A percentile compares a stretch with the other conserved stretches of the same genome.
phyloP scores from a whole-genome alignment of 1,140 invertebrate genomes.

The Chlorops oryzae region DNA sequence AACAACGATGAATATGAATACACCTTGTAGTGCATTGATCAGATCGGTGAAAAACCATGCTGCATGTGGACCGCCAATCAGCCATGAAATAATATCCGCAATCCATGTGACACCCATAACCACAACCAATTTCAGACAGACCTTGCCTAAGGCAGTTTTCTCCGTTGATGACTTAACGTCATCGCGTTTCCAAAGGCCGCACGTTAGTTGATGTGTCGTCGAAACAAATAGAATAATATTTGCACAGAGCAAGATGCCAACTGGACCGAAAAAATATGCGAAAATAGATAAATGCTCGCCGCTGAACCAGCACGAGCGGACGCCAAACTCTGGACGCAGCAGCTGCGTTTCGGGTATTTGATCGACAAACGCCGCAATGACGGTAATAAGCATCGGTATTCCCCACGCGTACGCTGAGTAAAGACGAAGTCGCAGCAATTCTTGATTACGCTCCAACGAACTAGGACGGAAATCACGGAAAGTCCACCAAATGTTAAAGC shows the following conservation, averaged over 20 bases:
- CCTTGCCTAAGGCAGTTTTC: constrained; percentile 67
- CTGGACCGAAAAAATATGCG: constrained; percentile 75
- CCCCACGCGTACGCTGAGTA: constrained; percentile 79
- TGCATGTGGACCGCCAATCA: constrained; percentile 67
- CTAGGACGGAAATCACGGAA: constrained; percentile 79
- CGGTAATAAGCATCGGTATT: constrained; percentile 65
- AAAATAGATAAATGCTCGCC: constrained; percentile 68
- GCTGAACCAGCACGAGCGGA: constrained; percentile 72
- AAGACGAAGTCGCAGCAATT: constrained; percentile 64
- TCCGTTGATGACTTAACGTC: constrained; percentile 81
- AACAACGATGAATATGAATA: constrained; percentile 84
- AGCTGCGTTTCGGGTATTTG: constrained; percentile 50
- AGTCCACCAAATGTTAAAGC: constrained; percentile 92
- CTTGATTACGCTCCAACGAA: constrained; percentile 74
- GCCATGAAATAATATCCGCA: constrained; percentile 68
- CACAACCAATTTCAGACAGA: constrained; percentile 76
- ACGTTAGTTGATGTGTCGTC: constrained; percentile 76
- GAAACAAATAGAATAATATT: constrained; percentile 73
- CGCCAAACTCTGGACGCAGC: constrained; percentile 67
- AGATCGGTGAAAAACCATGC: constrained; percentile 75
- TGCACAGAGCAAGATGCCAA: constrained; percentile 66
- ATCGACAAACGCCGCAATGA: constrained; percentile 64
- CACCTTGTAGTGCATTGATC: constrained; percentile 76
- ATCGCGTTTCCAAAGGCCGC: constrained; percentile 79
- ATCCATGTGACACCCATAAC: constrained; percentile 84